Conservation (phyloP, 1,140 invertebrate genomes). For the Stegodyphus mimosarum region DNA sequence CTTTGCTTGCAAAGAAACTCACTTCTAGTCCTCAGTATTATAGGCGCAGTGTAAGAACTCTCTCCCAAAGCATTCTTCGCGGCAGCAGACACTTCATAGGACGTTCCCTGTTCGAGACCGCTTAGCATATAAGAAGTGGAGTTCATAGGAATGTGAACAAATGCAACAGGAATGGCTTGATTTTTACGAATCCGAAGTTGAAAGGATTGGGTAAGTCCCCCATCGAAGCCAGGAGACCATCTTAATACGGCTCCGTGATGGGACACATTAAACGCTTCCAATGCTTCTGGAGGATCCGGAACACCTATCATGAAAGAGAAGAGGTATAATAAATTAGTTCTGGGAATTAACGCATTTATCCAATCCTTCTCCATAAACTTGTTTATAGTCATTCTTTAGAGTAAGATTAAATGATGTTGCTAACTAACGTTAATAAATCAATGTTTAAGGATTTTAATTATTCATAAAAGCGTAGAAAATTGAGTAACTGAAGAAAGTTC, state of each 20-base stretch:
- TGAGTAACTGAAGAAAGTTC: too few relatives aligned
- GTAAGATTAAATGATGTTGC: too few relatives aligned
- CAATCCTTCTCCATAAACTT: too few relatives aligned
- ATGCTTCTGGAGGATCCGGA: conserved; percentile 83
- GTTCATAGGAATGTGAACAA: conserved; percentile 26
- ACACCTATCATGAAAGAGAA: conserved; percentile 67
- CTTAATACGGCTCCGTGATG: conserved; percentile 83
- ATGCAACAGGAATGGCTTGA: conserved; percentile 6
- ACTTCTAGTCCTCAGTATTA: conserved; percentile 45
- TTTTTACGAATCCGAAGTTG: conserved; percentile 77
- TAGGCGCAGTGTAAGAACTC: conserved; percentile 9
- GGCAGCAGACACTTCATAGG: conserved; percentile 26
- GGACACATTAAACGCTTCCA: conserved; percentile 86
- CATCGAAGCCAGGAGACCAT: conserved; percentile 95
- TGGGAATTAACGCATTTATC: too few relatives aligned
- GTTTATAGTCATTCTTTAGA: too few relatives aligned
- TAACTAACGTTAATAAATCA: too few relatives aligned
- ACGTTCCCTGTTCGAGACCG: conserved; percentile 16
- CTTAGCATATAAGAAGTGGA: conserved; percentile 23
- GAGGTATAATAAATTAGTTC: too few relatives aligned
- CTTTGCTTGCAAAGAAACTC: not conserved
- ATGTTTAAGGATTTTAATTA: too few relatives aligned
- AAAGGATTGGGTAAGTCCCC: conserved; percentile 86
- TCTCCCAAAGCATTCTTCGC: conserved; percentile 47
- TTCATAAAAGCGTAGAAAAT: too few relatives aligned